Base-by-base conservation (phyloP, 2,113 vertebrate genomes). In the Maylandia zebra region DNA sequence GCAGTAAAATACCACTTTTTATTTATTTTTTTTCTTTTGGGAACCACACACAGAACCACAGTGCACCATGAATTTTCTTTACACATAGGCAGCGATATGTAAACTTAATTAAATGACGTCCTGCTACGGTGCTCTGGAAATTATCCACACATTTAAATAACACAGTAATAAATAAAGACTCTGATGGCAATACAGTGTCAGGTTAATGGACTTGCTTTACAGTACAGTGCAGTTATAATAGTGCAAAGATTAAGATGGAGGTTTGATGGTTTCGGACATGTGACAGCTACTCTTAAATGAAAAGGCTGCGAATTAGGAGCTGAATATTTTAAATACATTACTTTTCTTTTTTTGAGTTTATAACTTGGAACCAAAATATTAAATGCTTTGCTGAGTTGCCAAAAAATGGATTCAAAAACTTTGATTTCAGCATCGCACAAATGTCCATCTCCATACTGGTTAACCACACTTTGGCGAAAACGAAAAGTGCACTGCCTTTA, bases 151-250 rank as follows among this genome's bases (percentile, higher is more conserved):
- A 85, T n/a, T 89, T 89, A 91, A 79, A 93, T 89, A 85, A 90
- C 81, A 88, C 61, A 83, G 50, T 41, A 92, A 94, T 91, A 95
- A 93, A 94, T 94, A 91, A 83, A 85, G 11, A 38, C 64, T 52
- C 79, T 52, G 57, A 41, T 83, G 56, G 84, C 69, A 71, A 61
- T 84, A 85, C 80, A 84, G 89, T 87, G 83, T 86, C 69, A 30
- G 82, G n/a, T 56, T 56, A 32, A 45, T 83, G 16, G 61, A 34
- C 32, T 79, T 27, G 76, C 86, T 91, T 36, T 90, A 92, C 50
- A 92, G 53, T 82, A 88, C 87, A 91, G 88, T 89, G 86, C 88
- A 82, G 50, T 19, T 69, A 93, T 79, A 82, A 52, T 56, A 88
- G 94, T 92, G 91, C 89, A 93, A 92, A 86, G 90, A 85, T 43